A percentile compares a stretch with the other conserved stretches of the same genome.
phyloP scores from a whole-genome alignment of 2,797 vertebrate species.

The Rhynchotus rufescens region DNA sequence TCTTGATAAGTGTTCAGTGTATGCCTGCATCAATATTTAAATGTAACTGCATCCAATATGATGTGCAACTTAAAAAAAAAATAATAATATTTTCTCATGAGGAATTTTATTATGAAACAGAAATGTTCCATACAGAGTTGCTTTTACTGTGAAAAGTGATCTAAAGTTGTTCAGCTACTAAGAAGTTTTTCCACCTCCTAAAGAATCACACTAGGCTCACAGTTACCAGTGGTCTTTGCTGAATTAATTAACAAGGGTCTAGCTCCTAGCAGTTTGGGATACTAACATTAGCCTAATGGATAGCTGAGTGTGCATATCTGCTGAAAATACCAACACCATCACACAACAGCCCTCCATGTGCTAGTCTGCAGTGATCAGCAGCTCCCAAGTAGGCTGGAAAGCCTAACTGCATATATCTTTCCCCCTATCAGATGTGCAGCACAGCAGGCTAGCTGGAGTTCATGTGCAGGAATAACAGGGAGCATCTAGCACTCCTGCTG shows the following conservation, averaged over 20 bases:
- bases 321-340: background rate
- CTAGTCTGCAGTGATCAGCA: background rate
- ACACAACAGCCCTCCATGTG: background rate
- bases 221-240: background rate
- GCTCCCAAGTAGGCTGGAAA: background rate
- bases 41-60: background rate
- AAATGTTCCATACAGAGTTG: background rate
- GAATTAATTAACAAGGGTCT: background rate
- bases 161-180: background rate
- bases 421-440: background rate
- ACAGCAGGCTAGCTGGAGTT: background rate
- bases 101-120: background rate
- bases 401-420: fast-evolving
- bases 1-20: background rate
- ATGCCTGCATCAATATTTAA: background rate
- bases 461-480: fast-evolving
- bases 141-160: background rate
- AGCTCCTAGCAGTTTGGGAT: background rate
- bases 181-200: background rate
- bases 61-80: background rate
- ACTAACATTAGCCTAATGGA: background rate
- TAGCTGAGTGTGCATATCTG: background rate
- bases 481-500: background rate
- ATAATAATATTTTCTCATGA: background rate
- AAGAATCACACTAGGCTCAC: background rate